A percentile compares a stretch with the other conserved stretches of the same genome.
Conservation (phyloP, 2,888 invertebrate genomes). For the Cosmopolites sordidus region DNA sequence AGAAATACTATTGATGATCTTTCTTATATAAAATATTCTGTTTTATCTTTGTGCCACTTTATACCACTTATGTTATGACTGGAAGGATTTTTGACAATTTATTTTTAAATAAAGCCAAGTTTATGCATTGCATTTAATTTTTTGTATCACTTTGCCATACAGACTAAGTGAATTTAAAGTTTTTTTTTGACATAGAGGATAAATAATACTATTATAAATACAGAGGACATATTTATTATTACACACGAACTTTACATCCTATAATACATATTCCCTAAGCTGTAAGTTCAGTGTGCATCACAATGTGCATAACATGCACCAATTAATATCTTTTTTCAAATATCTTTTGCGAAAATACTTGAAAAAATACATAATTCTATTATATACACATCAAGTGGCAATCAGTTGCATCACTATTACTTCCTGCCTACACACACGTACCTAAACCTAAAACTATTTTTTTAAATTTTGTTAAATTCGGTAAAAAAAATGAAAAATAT, state of each 20-base stretch:
- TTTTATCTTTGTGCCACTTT: too few species aligned
- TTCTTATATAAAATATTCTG: too few species aligned
- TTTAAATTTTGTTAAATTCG: slow-evolving; percentile 3
- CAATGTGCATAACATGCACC: slow-evolving; percentile 15
- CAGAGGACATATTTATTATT: slow-evolving; percentile 18
- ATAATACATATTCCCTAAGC: slow-evolving; percentile 11
- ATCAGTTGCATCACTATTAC: slow-evolving; percentile 3
- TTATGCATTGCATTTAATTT: too few species aligned
- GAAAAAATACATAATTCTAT: slow-evolving; percentile 9
- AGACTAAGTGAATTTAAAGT: too few species aligned
- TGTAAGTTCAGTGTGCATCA: slow-evolving; percentile 16
- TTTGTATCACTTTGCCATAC: too few species aligned
- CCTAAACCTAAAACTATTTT: slow-evolving; percentile 6
- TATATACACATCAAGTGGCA: slow-evolving; percentile 6
- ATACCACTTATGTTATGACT: too few species aligned
- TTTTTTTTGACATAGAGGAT: too few species aligned
- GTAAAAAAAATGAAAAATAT: slow-evolving; percentile 17
- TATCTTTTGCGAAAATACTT: slow-evolving; percentile 4
- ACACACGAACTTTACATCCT: slow-evolving; percentile 23
- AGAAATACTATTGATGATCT: too few species aligned
- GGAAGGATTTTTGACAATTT: too few species aligned
- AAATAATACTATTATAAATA: too few species aligned
- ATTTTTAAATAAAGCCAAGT: too few species aligned
- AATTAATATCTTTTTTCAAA: slow-evolving; percentile 6
- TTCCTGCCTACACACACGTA: neutral